Evolutionary conservation across 1,140 invertebrate species (phyloP).

Genomic region (Epicauta chinensis): DNA sequence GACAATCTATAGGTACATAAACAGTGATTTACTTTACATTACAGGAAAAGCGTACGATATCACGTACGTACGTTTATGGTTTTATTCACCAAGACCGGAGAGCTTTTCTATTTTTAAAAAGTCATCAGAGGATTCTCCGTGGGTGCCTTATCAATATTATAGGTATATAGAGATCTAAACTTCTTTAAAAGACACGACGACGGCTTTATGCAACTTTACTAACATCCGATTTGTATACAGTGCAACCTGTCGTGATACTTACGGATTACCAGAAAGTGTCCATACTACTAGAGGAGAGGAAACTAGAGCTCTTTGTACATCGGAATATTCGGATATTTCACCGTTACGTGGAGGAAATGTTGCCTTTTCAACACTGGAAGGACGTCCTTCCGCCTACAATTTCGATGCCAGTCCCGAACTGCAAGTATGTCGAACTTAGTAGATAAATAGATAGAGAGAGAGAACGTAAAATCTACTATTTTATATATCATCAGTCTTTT

Average conservation of each 20-base stretch:
- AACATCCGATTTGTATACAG: constrained; percentile 45
- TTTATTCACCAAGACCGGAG: constrained; percentile 91
- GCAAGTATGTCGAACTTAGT: constrained; percentile 63
- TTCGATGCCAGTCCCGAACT: constrained; percentile 85
- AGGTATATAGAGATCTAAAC: constrained; percentile 46
- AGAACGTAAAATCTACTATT: too few relatives aligned
- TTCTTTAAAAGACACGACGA: too few relatives aligned
- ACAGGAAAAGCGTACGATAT: constrained; percentile 96
- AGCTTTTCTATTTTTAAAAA: constrained; percentile 96
- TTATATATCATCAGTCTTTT: too few relatives aligned
- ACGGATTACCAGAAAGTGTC: constrained; percentile 69
- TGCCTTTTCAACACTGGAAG: constrained; percentile 93
- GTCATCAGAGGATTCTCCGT: constrained; percentile 66
- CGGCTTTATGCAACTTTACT: constrained; percentile 12
- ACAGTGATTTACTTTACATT: constrained; percentile 18
- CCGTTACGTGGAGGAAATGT: constrained; percentile 93
- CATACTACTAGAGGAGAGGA: constrained; percentile 67
- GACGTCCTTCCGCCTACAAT: constrained; percentile 82
- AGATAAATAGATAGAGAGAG: too few relatives aligned
- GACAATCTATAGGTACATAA: too few relatives aligned
- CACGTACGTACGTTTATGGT: constrained; percentile 89
- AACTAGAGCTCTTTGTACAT: constrained; percentile 86
- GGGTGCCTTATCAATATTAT: constrained; percentile 97
- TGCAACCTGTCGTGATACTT: constrained; percentile 85
- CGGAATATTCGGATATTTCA: constrained; percentile 96